phyloP scores from a whole-genome alignment of 1,140 invertebrate species.

The Orchesella cincta region DNA sequence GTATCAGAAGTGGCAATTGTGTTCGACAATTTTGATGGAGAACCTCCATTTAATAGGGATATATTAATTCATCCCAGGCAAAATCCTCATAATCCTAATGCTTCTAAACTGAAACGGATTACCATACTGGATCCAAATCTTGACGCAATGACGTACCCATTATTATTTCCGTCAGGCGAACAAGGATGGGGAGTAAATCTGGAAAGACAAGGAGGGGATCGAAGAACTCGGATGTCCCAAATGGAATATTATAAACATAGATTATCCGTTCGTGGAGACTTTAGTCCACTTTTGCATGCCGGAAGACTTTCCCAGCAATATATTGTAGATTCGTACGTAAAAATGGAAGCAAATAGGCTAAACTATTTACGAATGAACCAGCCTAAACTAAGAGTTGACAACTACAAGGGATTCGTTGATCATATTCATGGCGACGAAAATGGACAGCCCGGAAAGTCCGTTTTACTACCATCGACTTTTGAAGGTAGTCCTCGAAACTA shows the following conservation, averaged over 20 bases:
- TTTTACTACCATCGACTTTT: slow-evolving; percentile 29
- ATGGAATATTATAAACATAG: background rate
- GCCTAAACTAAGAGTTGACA: slow-evolving; percentile 49
- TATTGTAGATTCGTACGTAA: slow-evolving; percentile 51
- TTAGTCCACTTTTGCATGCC: slow-evolving; percentile 15
- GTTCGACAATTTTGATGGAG: slow-evolving; percentile 39
- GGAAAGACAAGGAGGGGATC: background rate
- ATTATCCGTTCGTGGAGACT: slow-evolving; percentile 4
- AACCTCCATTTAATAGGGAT: slow-evolving; percentile 44
- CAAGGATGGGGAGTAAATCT: background rate
- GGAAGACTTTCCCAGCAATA: slow-evolving; percentile 50
- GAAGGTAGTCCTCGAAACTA: slow-evolving; percentile 52
- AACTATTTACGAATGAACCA: slow-evolving; percentile 49
- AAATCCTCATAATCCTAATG: background rate
- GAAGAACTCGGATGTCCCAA: slow-evolving; percentile 22
- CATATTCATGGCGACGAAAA: slow-evolving; percentile 33
- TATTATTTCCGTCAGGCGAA: slow-evolving; percentile 16
- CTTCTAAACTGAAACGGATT: no score
- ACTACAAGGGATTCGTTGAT: no score
- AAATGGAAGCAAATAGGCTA: slow-evolving; percentile 49
- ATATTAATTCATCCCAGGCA: background rate
- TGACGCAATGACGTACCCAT: slow-evolving; percentile 21
- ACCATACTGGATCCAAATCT: background rate
- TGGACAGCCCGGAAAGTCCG: background rate
- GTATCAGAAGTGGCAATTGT: slow-evolving; percentile 48